Evolutionary conservation across 2,888 invertebrate species (phyloP).

Genomic region (Apamea sordens): DNA sequence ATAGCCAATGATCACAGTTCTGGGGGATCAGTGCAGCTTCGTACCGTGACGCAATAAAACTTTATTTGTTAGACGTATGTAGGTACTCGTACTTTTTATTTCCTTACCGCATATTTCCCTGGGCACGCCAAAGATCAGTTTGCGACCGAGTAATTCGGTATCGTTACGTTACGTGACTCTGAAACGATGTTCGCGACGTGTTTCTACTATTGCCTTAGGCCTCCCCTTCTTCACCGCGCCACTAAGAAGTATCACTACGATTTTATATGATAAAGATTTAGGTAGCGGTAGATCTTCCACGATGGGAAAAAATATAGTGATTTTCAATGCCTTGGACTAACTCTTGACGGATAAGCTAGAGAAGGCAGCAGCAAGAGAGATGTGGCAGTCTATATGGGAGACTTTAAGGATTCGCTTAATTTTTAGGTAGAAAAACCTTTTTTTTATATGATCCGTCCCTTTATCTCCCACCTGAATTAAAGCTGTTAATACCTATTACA

Average conservation of each 20-base stretch:
- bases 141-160: conserved; percentile 85
- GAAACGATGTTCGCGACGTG: conserved; percentile 85
- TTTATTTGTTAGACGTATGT: conserved; percentile 74
- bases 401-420: background rate
- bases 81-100: conserved; percentile 72
- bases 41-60: conserved; percentile 73
- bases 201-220: conserved; percentile 83
- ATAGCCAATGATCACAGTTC: conserved; percentile 55
- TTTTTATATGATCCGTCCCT: background rate
- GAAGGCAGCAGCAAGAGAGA: background rate
- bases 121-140: conserved; percentile 84
- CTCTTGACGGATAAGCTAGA: background rate
- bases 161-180: conserved; percentile 86
- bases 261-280: conserved; percentile 78
- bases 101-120: conserved; percentile 80
- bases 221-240: conserved; percentile 80
- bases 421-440: background rate
- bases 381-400: background rate
- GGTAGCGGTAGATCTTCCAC: conserved; percentile 57
- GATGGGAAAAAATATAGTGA: conserved; percentile 18
- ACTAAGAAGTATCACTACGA: conserved; percentile 85
- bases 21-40: conserved; percentile 56
- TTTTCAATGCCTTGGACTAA: background rate
- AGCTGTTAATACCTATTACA: background rate
- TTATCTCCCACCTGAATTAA: background rate